A percentile compares a stretch with the other conserved stretches of the same genome.
Conservation (phyloP, 2,113 vertebrate genomes). For the Strix aluco region DNA sequence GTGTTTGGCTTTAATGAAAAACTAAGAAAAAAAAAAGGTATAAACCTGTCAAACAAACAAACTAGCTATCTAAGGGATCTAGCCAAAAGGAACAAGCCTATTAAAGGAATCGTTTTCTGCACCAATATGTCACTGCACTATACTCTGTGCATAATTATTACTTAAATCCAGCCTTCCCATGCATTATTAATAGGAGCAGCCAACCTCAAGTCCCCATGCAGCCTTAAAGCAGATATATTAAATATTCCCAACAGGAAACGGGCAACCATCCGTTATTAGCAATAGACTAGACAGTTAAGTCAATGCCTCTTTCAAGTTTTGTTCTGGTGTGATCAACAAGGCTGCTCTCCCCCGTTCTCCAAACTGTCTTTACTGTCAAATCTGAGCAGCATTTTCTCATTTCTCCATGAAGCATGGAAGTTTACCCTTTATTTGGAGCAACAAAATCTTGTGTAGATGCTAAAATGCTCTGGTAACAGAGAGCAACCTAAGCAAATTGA, state of each 20-base stretch:
- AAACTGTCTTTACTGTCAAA: not conserved
- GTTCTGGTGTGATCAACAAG: not conserved
- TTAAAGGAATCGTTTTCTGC: conserved; percentile 43
- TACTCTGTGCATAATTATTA: conserved; percentile 49
- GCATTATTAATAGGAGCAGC: conserved; percentile 58
- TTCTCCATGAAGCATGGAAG: not conserved
- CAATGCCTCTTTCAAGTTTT: conserved; percentile 27
- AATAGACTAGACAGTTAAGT: not conserved
- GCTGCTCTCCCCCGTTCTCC: not conserved
- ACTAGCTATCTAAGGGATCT: conserved; percentile 44
- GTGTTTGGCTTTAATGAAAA: conserved; percentile 3
- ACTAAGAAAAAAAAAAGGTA: not conserved
- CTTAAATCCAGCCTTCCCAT: conserved; percentile 43
- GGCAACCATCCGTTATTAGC: conserved; percentile 4
- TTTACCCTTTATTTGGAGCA: not conserved
- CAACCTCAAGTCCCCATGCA: conserved; percentile 34
- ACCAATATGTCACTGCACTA: conserved; percentile 44
- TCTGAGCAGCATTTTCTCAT: not conserved
- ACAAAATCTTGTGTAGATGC: not conserved
- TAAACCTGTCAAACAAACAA: conserved; percentile 61
- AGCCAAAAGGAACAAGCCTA: conserved; percentile 50
- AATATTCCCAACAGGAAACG: conserved; percentile 30
- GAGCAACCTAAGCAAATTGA: not conserved
- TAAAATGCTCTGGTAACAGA: not conserved
- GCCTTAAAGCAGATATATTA: conserved; percentile 43